Conservation (phyloP, 2,113 vertebrate species). For the pig (Sus scrofa) region DNA sequence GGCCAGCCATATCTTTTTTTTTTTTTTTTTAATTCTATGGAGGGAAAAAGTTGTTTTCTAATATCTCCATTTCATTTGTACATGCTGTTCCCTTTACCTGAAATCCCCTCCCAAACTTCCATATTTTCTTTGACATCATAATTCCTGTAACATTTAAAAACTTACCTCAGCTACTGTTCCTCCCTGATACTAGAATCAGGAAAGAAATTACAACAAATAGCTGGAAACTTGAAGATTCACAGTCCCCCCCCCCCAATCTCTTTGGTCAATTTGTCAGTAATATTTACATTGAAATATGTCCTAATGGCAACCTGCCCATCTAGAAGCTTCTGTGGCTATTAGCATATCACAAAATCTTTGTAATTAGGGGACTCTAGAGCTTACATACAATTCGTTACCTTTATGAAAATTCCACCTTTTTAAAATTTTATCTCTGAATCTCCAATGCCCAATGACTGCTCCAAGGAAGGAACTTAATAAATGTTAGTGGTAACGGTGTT, state of each 20-base stretch:
- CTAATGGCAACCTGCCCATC: not conserved
- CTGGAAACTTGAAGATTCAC: not conserved
- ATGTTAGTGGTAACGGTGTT: not conserved
- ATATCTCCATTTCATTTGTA: not conserved
- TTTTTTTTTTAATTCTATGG: not conserved
- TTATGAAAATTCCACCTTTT: conserved; percentile 12
- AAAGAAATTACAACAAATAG: not conserved
- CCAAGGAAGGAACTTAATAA: not conserved
- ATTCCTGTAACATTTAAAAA: not conserved
- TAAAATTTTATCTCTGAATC: not conserved
- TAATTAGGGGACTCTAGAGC: not conserved
- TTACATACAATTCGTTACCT: not conserved
- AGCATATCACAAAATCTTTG: not conserved
- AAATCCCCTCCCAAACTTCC: not conserved
- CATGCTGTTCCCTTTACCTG: not conserved
- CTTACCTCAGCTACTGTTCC: not conserved
- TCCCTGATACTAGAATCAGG: not conserved
- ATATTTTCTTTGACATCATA: not conserved
- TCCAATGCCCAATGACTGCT: not conserved
- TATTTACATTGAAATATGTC: not conserved
- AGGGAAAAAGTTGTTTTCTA: not conserved
- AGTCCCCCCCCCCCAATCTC: not conserved
- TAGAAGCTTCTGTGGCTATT: not conserved
- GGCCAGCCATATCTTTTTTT: no score
- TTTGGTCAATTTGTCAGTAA: not conserved